Conservation (phyloP, 2,888 invertebrate species). For the Gandaritis pyraliata region DNA sequence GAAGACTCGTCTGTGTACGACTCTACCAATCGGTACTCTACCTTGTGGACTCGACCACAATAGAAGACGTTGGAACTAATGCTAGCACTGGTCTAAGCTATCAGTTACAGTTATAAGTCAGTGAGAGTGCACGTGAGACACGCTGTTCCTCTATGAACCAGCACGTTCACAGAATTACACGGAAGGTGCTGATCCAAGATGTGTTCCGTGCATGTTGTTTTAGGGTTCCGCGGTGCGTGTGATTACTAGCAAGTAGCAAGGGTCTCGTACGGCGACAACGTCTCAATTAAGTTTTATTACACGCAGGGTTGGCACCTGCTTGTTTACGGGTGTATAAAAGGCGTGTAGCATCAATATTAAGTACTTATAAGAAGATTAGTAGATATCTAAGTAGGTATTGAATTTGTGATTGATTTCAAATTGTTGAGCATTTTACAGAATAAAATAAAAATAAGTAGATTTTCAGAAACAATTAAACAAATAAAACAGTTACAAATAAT, state of each 20-base stretch:
- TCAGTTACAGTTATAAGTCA: slow-evolving; percentile 15
- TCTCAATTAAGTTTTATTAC: slow-evolving; percentile 55
- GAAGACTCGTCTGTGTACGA: no score
- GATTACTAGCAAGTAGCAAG: slow-evolving; percentile 43
- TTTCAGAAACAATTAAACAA: neutral
- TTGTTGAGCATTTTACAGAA: no score
- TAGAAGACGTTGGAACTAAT: neutral
- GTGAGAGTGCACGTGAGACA: neutral
- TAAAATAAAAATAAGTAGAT: no score
- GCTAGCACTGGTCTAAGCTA: neutral
- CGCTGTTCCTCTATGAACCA: neutral
- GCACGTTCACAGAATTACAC: slow-evolving; percentile 17
- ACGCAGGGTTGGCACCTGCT: slow-evolving; percentile 36
- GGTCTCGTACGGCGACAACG: slow-evolving; percentile 42
- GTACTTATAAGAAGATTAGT: neutral
- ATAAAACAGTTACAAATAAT: neutral
- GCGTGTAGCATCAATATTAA: neutral
- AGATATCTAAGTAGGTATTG: neutral
- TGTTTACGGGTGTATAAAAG: neutral
- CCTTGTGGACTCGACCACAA: no score
- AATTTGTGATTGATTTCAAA: no score
- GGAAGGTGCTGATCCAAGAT: slow-evolving; percentile 20
- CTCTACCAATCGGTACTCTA: no score
- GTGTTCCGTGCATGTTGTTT: slow-evolving; percentile 28
- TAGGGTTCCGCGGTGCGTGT: slow-evolving; percentile 44